Percentiles rank a stretch among this genome's conserved stretches.
Conservation (phyloP, 2,888 invertebrate species). For the Rhamphomyia laevipes region DNA sequence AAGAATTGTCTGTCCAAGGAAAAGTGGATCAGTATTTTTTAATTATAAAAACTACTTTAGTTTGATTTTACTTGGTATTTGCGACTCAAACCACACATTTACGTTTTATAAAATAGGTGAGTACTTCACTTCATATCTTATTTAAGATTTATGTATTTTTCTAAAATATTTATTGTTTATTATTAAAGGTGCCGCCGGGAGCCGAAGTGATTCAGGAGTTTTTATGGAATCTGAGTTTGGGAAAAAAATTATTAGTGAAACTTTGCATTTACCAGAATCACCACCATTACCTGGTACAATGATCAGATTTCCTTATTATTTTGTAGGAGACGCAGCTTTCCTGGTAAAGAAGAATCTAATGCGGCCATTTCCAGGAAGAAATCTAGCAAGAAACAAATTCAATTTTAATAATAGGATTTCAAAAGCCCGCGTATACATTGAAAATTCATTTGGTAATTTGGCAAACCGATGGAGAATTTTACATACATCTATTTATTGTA, state of each 20-base stretch:
- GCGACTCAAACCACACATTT: background rate
- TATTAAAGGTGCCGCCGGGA: too few species aligned
- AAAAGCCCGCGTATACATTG: too few species aligned
- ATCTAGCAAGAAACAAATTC: background rate
- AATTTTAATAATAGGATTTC: too few species aligned
- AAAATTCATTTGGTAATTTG: too few species aligned
- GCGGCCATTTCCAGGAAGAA: background rate
- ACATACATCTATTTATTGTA: too few species aligned
- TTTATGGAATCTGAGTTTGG: too few species aligned
- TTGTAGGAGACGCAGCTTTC: background rate
- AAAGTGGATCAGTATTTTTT: background rate
- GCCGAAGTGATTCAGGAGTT: too few species aligned
- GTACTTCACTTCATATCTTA: background rate
- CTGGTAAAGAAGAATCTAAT: background rate
- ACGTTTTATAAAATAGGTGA: background rate
- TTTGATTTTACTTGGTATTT: background rate
- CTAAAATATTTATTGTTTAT: too few species aligned
- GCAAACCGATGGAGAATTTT: too few species aligned
- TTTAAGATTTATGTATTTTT: too few species aligned
- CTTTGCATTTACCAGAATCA: background rate
- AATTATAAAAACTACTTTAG: background rate
- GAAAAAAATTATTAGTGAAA: too few species aligned
- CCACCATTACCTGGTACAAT: background rate
- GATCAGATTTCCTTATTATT: background rate
- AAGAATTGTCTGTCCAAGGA: background rate